Conservation (phyloP, 2,113 vertebrate species). For the Ailuropoda melanoleuca region DNA sequence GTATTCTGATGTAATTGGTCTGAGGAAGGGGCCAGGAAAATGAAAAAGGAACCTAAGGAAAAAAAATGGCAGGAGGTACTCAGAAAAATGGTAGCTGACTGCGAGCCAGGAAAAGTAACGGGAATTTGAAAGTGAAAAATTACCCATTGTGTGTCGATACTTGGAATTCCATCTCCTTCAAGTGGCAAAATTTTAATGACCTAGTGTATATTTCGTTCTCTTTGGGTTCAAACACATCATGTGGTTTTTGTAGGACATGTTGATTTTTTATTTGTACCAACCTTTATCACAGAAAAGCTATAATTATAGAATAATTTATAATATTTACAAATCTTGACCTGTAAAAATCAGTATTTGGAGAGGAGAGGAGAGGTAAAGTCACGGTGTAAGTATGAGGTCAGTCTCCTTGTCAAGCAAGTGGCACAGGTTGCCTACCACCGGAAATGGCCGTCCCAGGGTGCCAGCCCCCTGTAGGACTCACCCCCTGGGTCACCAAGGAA, state of each 20-base stretch:
- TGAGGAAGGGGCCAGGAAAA: not conserved
- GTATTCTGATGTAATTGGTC: rapidly evolving
- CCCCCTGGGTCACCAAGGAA: not conserved
- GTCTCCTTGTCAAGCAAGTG: not conserved
- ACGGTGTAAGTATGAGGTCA: not conserved
- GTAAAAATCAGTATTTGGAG: not conserved
- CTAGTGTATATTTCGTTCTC: not conserved
- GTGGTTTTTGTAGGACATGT: not conserved
- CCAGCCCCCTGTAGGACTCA: too few species aligned
- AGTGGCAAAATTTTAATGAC: not conserved
- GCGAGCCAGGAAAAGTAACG: not conserved
- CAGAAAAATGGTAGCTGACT: not conserved
- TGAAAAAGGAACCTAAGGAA: not conserved
- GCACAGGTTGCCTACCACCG: not conserved
- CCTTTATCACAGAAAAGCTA: not conserved
- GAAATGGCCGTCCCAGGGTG: not conserved
- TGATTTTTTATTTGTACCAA: not conserved
- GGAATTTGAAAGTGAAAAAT: not conserved
- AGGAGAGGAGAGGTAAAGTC: not conserved
- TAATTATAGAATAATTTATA: too few species aligned
- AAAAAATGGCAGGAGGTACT: not conserved
- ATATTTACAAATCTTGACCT: not conserved
- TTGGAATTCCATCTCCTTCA: not conserved
- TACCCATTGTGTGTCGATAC: not conserved
- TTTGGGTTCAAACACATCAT: rapidly evolving